These are phyloP conservation scores for Melanerpes formicivorus DNA, from an alignment of 2,113 vertebrate species.

Conservation along the genomic window DNA sequence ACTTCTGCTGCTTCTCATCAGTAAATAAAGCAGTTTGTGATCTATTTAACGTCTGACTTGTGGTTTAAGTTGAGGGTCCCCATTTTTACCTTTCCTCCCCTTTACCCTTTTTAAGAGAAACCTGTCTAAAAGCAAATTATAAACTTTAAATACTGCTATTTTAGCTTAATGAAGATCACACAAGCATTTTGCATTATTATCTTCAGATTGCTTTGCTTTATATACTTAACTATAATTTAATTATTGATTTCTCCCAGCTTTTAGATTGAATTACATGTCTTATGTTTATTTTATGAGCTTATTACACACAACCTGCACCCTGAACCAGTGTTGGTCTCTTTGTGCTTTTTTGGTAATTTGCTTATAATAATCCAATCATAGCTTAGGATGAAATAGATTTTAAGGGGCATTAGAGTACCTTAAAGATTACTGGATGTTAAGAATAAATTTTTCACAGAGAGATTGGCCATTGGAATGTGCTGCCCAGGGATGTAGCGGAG, in stretches of 20 bases:
- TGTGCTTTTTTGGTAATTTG: not conserved
- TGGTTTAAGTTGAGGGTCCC: too few species aligned
- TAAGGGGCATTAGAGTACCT: not conserved
- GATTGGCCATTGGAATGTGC: not conserved
- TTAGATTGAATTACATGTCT: not conserved
- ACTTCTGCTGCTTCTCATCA: not conserved
- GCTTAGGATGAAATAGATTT: not conserved
- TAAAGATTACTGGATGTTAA: not conserved
- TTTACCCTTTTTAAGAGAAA: not conserved
- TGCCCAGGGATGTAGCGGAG: not conserved
- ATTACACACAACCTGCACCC: not conserved
- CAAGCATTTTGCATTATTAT: not conserved
- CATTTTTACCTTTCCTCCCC: not conserved
- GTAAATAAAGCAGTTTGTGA: not conserved
- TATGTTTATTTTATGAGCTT: not conserved
- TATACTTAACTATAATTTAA: not conserved
- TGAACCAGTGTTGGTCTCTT: not conserved
- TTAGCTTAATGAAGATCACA: not conserved
- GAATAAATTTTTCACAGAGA: too few species aligned
- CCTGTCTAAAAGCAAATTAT: not conserved
- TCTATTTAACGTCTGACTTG: not conserved
- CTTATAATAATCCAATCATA: not conserved
- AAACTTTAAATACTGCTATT: not conserved
- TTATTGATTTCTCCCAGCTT: not conserved
- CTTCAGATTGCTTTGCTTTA: not conserved